These are phyloP conservation scores for Drosophila greeni DNA, from an alignment of 2,888 invertebrate species.

Conservation along the genomic window DNA sequence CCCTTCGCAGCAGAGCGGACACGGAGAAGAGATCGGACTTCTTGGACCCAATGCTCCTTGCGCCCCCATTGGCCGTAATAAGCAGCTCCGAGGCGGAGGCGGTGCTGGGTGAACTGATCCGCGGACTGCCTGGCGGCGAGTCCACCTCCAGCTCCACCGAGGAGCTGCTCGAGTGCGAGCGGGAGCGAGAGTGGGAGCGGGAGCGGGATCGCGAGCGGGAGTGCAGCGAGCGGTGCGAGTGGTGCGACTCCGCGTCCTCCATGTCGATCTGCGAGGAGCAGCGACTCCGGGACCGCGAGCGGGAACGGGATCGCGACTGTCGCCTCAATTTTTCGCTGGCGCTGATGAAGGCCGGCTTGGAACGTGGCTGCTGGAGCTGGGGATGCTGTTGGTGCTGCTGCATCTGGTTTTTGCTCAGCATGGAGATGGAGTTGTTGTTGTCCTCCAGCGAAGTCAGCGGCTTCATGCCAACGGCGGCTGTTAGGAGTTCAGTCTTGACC, in stretches of 20 bases:
- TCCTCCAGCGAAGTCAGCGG: slow-evolving; percentile 69
- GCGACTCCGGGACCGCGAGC: slow-evolving; percentile 71
- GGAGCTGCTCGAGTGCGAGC: slow-evolving; percentile 78
- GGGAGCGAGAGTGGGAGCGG: slow-evolving; percentile 61
- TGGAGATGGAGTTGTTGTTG: slow-evolving; percentile 76
- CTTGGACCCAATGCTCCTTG: slow-evolving; percentile 79
- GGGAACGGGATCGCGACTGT: slow-evolving; percentile 72
- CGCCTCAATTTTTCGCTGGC: slow-evolving; percentile 61
- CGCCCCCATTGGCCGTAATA: slow-evolving; percentile 75
- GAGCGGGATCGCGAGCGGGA: slow-evolving; percentile 66
- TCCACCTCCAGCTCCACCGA: slow-evolving; percentile 88
- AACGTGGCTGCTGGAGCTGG: slow-evolving; percentile 39
- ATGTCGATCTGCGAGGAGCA: slow-evolving; percentile 74
- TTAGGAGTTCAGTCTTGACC: slow-evolving; percentile 80
- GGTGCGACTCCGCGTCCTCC: slow-evolving; percentile 71
- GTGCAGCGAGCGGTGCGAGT: slow-evolving; percentile 63
- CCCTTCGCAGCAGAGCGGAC: slow-evolving; percentile 88
- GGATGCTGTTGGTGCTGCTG: slow-evolving; percentile 56
- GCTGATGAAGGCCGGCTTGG: slow-evolving; percentile 81
- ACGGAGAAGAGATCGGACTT: slow-evolving; percentile 92
- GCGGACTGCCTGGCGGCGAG: slow-evolving; percentile 81
- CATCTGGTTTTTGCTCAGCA: slow-evolving; percentile 76
- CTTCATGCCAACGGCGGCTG: slow-evolving; percentile 79
- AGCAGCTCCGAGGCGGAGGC: slow-evolving; percentile 75
- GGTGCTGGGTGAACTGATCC: slow-evolving; percentile 71